Conservation (phyloP, 2,797 vertebrate species). For the Lagorchestes hirsutus region DNA sequence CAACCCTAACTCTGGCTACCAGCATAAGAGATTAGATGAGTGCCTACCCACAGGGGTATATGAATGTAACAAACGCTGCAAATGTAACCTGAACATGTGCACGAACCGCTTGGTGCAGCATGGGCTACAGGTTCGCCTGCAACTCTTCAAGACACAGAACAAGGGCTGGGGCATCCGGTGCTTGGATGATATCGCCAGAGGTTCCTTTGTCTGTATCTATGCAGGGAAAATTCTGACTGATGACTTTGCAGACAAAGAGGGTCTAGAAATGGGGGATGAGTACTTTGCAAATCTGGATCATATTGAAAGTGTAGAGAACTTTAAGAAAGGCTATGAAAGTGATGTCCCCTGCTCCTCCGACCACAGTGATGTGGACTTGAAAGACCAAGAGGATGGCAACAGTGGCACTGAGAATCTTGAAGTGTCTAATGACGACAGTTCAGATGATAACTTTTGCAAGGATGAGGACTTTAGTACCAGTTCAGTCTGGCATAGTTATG, state of each 20-base stretch:
- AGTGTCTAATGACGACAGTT: slow-evolving; percentile 95
- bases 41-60: slow-evolving; percentile 98
- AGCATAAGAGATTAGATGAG: slow-evolving; percentile 95
- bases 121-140: slow-evolving; percentile 96
- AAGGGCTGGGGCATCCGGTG: slow-evolving; percentile 99
- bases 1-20: slow-evolving; percentile 93
- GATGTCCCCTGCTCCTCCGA: slow-evolving; percentile 96
- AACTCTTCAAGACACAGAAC: slow-evolving; percentile 99
- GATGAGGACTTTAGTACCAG: slow-evolving; percentile 92
- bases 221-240: slow-evolving; percentile 99
- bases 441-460: slow-evolving; percentile 96
- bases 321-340: slow-evolving; percentile 99
- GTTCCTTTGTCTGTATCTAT: slow-evolving; percentile 98
- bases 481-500: slow-evolving; percentile 97
- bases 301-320: slow-evolving; percentile 99
- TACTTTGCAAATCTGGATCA: slow-evolving; percentile 99
- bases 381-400: slow-evolving; percentile 87
- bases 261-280: slow-evolving; percentile 98
- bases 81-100: slow-evolving; percentile 94
- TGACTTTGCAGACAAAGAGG: slow-evolving; percentile 98
- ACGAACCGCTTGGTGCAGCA: slow-evolving; percentile 97
- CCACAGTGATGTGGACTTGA: slow-evolving; percentile 95
- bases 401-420: slow-evolving; percentile 93
- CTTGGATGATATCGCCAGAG: slow-evolving; percentile 97
- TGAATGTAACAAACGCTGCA: slow-evolving; percentile 96